Conservation (phyloP, 2,113 vertebrate species). For the Chionodraco myersi region DNA sequence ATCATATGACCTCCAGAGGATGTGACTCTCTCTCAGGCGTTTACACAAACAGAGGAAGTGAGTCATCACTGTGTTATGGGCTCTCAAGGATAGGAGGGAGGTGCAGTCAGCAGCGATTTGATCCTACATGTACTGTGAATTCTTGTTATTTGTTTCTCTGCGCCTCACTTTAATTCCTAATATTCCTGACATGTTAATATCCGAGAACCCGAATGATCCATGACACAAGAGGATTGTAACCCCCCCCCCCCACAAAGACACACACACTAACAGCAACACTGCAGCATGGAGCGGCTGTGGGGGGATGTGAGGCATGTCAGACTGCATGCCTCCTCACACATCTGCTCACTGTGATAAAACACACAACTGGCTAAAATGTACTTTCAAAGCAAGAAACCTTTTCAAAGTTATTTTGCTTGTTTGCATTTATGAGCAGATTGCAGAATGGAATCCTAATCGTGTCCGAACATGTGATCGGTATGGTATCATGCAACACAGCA, state of each 20-base stretch:
- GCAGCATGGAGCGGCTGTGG: neutral
- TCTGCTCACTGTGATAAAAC: neutral
- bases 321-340: neutral
- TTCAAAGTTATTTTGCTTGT: no score
- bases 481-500: no score
- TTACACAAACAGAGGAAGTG: conserved; percentile 25
- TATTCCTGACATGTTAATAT: neutral
- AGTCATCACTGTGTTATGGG: conserved; percentile 40
- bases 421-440: no score
- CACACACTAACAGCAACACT: no score
- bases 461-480: no score
- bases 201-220: neutral
- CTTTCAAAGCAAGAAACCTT: no score
- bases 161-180: neutral
- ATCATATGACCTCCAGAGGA: conserved; percentile 13
- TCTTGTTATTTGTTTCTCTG: neutral
- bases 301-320: conserved; percentile 12
- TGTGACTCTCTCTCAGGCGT: neutral
- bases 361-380: neutral
- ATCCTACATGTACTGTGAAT: neutral
- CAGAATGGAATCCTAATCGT: no score
- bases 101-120: neutral
- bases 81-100: conserved; percentile 27
- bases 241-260: neutral
- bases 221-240: neutral